phyloP scores from a whole-genome alignment of 2,113 vertebrate species.

The Pelodiscus sinensis region DNA sequence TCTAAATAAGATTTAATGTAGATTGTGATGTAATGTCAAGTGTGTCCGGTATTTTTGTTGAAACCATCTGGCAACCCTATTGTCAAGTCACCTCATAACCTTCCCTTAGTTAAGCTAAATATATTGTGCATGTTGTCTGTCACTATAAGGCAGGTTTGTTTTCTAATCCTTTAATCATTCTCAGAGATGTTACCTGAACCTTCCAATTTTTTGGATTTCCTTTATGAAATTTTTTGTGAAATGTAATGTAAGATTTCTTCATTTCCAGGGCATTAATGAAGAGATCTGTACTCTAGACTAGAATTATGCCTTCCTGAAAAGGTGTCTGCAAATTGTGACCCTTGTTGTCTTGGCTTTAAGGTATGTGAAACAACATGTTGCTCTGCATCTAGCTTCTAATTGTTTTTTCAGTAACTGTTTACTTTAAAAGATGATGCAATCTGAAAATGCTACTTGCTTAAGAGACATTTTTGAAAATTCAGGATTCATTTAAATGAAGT shows the following conservation, averaged over 20 bases:
- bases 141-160: background rate
- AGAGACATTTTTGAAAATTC: background rate
- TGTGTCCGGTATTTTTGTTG: too few species aligned
- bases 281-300: background rate
- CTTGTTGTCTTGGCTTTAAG: slow-evolving; percentile 21
- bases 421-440: background rate
- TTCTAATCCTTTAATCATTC: background rate
- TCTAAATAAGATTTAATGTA: too few species aligned
- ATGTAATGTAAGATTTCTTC: slow-evolving; percentile 31
- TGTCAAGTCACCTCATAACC: background rate
- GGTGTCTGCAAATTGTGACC: background rate
- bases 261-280: slow-evolving; percentile 33
- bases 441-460: background rate
- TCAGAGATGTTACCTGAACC: background rate
- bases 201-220: slow-evolving; percentile 44
- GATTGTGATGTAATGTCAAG: background rate
- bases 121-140: background rate
- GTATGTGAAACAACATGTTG: background rate
- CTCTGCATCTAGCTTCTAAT: background rate
- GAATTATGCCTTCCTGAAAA: slow-evolving; percentile 39
- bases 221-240: slow-evolving; percentile 9
- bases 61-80: background rate
- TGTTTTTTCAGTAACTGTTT: background rate
- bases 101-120: background rate
- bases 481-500: background rate